These are phyloP conservation scores for Clivina fossor DNA, from an alignment of 2,888 invertebrate species.

Conservation along the genomic window DNA sequence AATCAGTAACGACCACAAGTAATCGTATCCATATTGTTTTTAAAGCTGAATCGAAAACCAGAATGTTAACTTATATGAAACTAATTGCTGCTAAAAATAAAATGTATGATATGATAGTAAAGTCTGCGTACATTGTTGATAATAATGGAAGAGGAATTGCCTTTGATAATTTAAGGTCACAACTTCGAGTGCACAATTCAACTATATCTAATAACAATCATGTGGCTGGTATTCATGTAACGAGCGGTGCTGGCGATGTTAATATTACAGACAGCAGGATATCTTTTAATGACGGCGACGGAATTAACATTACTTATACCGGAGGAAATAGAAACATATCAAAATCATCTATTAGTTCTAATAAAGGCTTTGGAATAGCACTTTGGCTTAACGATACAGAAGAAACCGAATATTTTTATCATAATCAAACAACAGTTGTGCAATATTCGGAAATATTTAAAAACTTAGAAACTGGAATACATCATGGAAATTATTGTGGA, in stretches of 20 bases:
- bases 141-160: conserved; percentile 95
- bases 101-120: conserved; percentile 85
- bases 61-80: conserved; percentile 75
- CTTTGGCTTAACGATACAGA: conserved; percentile 87
- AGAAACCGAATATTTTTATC: conserved; percentile 73
- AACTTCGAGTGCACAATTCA: conserved; percentile 80
- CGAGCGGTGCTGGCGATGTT: conserved; percentile 89
- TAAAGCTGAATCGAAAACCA: conserved; percentile 69
- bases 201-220: conserved; percentile 85
- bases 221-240: conserved; percentile 87
- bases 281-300: conserved; percentile 89
- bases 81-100: conserved; percentile 75
- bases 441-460: conserved; percentile 85
- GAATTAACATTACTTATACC: conserved; percentile 92
- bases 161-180: conserved; percentile 88
- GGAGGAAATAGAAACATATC: conserved; percentile 95
- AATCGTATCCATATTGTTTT: conserved; percentile 82
- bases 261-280: conserved; percentile 90
- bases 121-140: conserved; percentile 79
- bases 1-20: conserved; percentile 80
- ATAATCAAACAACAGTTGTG: conserved; percentile 84
- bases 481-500: conserved; percentile 92
- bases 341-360: conserved; percentile 79
- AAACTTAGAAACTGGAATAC: conserved; percentile 84
- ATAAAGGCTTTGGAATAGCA: conserved; percentile 85